Conservation (phyloP, 2,113 vertebrate genomes). For the Leptodactylus fuscus region DNA sequence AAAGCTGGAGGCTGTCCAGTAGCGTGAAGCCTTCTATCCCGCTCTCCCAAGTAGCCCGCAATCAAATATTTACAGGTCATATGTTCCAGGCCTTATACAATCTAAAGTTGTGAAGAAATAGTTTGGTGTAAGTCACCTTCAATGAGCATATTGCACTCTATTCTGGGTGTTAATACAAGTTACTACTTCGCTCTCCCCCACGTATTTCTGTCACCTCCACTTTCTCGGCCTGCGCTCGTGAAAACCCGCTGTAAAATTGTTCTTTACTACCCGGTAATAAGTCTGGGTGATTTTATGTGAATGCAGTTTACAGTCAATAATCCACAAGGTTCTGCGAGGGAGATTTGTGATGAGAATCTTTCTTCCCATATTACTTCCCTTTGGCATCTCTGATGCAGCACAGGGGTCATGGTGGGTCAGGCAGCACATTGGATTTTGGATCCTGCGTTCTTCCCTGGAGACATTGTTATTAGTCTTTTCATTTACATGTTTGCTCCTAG, state of each 20-base stretch:
- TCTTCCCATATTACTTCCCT: slow-evolving; percentile 49
- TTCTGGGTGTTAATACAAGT: neutral
- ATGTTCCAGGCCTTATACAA: neutral
- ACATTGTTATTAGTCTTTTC: slow-evolving; percentile 1
- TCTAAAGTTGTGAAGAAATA: no score
- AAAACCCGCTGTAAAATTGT: slow-evolving; percentile 49
- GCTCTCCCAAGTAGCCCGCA: neutral
- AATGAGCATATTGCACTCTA: neutral
- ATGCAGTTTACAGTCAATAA: slow-evolving; percentile 57
- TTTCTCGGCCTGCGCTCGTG: slow-evolving; percentile 35
- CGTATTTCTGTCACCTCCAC: slow-evolving; percentile 41
- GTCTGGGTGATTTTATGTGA: slow-evolving; percentile 52
- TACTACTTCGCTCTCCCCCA: slow-evolving; percentile 10
- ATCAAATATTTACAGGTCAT: neutral
- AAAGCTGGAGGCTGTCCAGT: neutral
- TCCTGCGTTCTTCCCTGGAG: slow-evolving; percentile 14
- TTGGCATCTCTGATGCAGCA: slow-evolving; percentile 32
- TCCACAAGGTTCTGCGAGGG: slow-evolving; percentile 52
- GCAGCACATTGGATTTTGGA: slow-evolving; percentile 25
- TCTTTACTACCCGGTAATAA: slow-evolving; percentile 50
- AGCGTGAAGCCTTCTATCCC: neutral
- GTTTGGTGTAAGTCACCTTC: neutral
- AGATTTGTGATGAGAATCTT: slow-evolving; percentile 58
- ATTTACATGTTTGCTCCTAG: slow-evolving; percentile 34
- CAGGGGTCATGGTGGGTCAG: slow-evolving; percentile 25